Base-by-base conservation (phyloP, 2,888 invertebrate species). In the Andrena camellia region DNA sequence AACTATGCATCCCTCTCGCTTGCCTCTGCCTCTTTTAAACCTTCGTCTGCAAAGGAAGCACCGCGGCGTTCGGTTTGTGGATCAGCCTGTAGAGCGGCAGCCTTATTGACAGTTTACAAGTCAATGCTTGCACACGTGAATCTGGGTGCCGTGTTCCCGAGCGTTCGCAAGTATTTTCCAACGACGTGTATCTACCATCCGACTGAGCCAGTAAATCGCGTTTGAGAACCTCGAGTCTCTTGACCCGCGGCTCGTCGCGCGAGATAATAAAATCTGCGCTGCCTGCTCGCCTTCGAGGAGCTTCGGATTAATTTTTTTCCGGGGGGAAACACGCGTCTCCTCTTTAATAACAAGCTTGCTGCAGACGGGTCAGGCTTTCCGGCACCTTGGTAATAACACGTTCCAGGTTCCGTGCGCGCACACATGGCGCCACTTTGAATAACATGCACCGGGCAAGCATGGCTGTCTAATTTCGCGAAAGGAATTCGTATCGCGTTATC, bases 21-120 rank as follows among this genome's bases (percentile, higher is more conserved):
- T 23, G 8, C 54, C 20, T 20, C 54, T 54, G 20, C 20, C n/a
- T 7, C 54, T 52, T n/a, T 20, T 20, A 52, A 52, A 20, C 20
- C 7, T 52, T 20, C 8, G 52, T 52, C 20, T 20, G 6, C 20
- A 8, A 8, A 52, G 13, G 29, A 50, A 31, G 3, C 29, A 48
- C 2, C 20, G 54, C 20, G 6, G 23, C 33, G 67, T 54, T 54
- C 54, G 23, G 33, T 50, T 68, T 31, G 33, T 52, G 67, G 54
- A 68, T 23, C 33, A 31, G 20, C 50, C 54, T 54, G 67, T 54
- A 68, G 17, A n/a, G 23, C 20, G 31, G 20, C 33, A 17, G 17
- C 67, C 50, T 67, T 67, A 52, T 52, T 29, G 67, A 67, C 20
- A 50, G 67, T n/a, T 57, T 57, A 13, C 10, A 26, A 57, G 57